phyloP scores from a whole-genome alignment of 2,113 vertebrate species.

The Bucco capensis region DNA sequence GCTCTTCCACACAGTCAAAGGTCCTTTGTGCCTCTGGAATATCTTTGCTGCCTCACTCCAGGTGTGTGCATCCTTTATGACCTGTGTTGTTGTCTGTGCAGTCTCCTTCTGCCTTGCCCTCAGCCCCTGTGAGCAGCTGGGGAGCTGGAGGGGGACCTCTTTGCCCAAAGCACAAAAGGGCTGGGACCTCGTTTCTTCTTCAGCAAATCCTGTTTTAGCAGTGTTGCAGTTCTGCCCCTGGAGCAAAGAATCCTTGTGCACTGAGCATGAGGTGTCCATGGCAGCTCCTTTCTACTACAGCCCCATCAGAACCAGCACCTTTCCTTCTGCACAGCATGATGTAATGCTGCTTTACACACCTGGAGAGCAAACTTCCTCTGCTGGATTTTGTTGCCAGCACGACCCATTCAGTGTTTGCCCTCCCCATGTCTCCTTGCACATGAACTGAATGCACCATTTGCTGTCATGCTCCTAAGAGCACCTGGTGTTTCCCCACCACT shows the following conservation, averaged over 20 bases:
- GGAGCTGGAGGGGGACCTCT: accelerated
- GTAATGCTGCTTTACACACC: neutral
- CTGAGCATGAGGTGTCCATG: accelerated
- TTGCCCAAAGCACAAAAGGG: neutral
- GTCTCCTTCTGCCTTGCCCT: neutral
- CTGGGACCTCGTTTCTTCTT: neutral
- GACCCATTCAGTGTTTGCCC: neutral
- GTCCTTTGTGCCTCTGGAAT: neutral
- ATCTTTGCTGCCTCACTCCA: neutral
- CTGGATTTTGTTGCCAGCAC: neutral
- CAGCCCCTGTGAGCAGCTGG: neutral
- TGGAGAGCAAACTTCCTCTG: neutral
- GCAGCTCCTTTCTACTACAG: neutral
- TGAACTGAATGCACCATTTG: neutral
- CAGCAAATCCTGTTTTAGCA: neutral
- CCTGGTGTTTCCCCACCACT: accelerated
- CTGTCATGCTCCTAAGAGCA: accelerated
- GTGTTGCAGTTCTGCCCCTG: accelerated
- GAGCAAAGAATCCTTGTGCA: neutral
- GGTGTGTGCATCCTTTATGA: neutral
- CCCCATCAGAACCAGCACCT: neutral
- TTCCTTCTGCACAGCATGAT: neutral
- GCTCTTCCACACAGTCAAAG: neutral
- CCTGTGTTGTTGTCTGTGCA: neutral
- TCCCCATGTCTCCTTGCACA: neutral